A percentile compares a stretch with the other conserved stretches of the same genome.
Conservation (phyloP, 92 coral and sea anemone species). For the Epizoanthus rinbou region DNA sequence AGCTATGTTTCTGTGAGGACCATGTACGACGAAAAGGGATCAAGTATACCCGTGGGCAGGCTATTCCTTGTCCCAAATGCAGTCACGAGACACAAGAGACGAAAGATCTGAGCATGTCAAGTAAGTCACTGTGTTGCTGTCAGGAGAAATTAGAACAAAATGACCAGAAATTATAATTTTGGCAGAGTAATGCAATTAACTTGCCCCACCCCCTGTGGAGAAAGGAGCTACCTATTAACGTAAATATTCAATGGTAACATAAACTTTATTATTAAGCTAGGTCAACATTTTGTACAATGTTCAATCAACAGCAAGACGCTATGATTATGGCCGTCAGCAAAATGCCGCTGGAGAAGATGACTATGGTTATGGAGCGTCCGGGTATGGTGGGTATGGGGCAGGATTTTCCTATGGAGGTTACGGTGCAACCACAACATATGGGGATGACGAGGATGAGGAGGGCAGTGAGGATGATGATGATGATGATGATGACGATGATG, state of each 20-base stretch:
- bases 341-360: conserved; percentile 46
- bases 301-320: conserved; percentile 66
- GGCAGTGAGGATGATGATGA: neutral
- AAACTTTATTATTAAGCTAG: neutral
- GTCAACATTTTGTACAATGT: neutral
- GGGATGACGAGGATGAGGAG: conserved; percentile 8
- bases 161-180: too few relatives aligned
- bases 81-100: conserved; percentile 92
- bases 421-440: neutral
- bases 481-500: neutral
- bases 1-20: conserved; percentile 97
- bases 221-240: too few relatives aligned
- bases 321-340: conserved; percentile 81
- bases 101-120: conserved; percentile 95
- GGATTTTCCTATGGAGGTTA: conserved; percentile 14
- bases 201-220: too few relatives aligned
- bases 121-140: conserved; percentile 63
- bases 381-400: conserved; percentile 60
- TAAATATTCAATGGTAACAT: too few relatives aligned
- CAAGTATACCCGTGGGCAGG: conserved; percentile 89
- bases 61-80: conserved; percentile 96
- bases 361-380: conserved; percentile 52
- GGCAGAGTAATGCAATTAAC: too few relatives aligned
- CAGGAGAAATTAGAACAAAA: too few relatives aligned
- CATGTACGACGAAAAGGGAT: conserved; percentile 95